Percentiles rank a stretch among this genome's conserved stretches.
Evolutionary conservation across 2,888 invertebrate genomes (phyloP).

Genomic region (Neuroscelio doddi): DNA sequence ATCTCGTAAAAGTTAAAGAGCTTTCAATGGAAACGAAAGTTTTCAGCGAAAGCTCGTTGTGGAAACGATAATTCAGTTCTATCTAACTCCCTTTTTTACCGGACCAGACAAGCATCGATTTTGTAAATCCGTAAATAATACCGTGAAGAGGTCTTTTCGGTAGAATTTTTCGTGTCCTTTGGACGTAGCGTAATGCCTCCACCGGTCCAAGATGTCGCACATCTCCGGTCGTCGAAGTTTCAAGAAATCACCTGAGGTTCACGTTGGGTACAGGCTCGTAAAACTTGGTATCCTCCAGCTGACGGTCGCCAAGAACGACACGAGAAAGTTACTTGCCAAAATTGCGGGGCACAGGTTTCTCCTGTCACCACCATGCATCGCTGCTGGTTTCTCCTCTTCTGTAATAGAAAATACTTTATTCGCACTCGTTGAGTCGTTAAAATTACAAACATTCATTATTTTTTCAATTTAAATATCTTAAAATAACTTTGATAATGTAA

Average conservation of each 20-base stretch:
- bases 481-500: too few relatives aligned
- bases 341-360: conserved; percentile 67
- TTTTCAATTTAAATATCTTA: too few relatives aligned
- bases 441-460: too few relatives aligned
- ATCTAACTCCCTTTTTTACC: too few relatives aligned
- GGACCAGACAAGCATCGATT: not conserved
- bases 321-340: conserved; percentile 69
- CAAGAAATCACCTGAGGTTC: conserved; percentile 53
- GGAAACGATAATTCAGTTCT: too few relatives aligned
- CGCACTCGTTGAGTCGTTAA: too few relatives aligned
- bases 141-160: conserved; percentile 9
- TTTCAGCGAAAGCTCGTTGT: too few relatives aligned
- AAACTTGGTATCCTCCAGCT: conserved; percentile 71
- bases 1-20: too few relatives aligned
- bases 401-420: too few relatives aligned
- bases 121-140: not conserved
- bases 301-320: conserved; percentile 64
- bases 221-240: conserved; percentile 35
- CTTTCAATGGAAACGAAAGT: too few relatives aligned
- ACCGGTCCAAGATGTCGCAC: conserved; percentile 39
- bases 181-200: conserved; percentile 39
- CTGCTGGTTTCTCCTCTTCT: conserved; percentile 62
- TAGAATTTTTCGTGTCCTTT: conserved; percentile 28
- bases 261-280: conserved; percentile 69
- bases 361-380: conserved; percentile 70